Evolutionary conservation across 1,140 invertebrate genomes (phyloP).

Genomic region (Argopecten irradians): DNA sequence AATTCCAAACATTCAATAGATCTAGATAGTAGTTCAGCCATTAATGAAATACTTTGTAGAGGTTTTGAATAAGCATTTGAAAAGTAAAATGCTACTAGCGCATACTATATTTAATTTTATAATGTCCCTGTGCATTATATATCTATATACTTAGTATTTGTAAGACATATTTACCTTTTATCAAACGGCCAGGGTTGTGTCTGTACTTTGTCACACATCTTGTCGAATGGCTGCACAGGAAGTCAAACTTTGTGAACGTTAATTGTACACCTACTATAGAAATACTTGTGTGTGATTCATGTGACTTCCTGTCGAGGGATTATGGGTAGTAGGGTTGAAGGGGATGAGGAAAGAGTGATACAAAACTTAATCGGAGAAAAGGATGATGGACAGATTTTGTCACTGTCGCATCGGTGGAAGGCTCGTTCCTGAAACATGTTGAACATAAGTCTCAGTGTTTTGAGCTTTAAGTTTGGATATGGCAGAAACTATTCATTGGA

Average conservation of each 20-base stretch:
- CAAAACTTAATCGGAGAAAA: neutral
- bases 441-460: neutral
- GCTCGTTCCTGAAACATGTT: neutral
- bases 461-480: neutral
- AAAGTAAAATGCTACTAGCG: too few relatives aligned
- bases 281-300: conserved; percentile 6
- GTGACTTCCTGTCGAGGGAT: neutral
- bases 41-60: too few relatives aligned
- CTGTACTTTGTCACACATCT: neutral
- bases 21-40: too few relatives aligned
- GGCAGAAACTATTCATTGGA: too few relatives aligned
- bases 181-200: neutral
- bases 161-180: neutral
- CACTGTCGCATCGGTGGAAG: neutral
- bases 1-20: too few relatives aligned
- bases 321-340: conserved; percentile 16
- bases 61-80: too few relatives aligned
- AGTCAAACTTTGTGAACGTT: neutral
- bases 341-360: neutral
- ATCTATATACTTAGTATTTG: neutral
- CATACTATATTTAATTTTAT: too few relatives aligned
- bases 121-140: too few relatives aligned
- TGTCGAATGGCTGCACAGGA: neutral
- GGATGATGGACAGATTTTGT: neutral
- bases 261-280: conserved; percentile 13